Evolutionary conservation across 2,113 vertebrate genomes (phyloP).

Genomic region (Apteryx mantelli): DNA sequence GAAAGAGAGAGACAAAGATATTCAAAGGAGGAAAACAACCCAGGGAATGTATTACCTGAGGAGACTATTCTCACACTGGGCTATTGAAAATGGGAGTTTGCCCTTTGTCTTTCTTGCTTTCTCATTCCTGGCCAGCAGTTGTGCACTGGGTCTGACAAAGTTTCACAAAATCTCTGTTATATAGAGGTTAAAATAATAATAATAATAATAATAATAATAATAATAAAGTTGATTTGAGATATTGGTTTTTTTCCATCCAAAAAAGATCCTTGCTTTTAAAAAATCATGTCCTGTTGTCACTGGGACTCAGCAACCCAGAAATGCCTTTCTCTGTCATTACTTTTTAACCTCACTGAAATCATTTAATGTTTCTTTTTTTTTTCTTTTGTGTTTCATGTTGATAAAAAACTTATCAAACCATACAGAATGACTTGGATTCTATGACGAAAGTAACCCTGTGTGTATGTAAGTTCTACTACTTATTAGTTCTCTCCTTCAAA

Average conservation of each 20-base stretch:
- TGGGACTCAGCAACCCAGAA: accelerated
- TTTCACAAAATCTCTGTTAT: neutral
- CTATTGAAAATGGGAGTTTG: neutral
- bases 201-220: neutral
- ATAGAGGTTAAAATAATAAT: neutral
- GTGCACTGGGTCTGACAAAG: neutral
- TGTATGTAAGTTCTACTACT: neutral
- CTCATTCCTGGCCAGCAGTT: neutral
- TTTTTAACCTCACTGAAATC: neutral
- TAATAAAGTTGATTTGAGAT: neutral
- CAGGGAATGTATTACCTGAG: neutral
- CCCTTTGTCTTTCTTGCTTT: neutral
- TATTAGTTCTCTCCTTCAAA: neutral
- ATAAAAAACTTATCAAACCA: neutral
- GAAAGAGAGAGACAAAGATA: accelerated
- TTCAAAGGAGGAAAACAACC: neutral
- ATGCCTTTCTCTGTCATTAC: neutral
- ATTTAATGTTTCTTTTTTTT: neutral
- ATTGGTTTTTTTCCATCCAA: neutral
- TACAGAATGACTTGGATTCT: neutral
- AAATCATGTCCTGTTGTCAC: neutral
- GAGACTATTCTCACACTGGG: neutral
- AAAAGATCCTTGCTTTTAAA: neutral
- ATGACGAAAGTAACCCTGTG: neutral
- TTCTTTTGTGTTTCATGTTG: neutral